Conservation (phyloP, 2,797 vertebrate species). For the Schizothorax lantsangensis region DNA sequence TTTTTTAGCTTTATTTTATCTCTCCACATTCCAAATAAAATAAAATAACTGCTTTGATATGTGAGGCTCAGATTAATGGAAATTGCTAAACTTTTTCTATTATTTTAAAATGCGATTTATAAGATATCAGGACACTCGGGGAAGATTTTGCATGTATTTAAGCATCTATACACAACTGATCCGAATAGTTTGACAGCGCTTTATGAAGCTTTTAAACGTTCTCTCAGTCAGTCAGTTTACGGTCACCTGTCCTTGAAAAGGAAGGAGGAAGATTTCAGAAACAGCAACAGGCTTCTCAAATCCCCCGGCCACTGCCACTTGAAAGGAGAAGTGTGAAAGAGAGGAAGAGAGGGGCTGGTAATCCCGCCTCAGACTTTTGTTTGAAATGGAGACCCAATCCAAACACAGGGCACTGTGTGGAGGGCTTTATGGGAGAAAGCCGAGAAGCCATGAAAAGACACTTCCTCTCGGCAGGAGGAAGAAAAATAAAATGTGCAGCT, state of each 20-base stretch:
- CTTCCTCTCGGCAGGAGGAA: constrained; percentile 86
- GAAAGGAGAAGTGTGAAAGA: constrained; percentile 74
- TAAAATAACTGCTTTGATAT: not conserved
- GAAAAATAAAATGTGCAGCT: constrained; percentile 85
- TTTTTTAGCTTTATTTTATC: no score
- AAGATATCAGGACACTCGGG: not conserved
- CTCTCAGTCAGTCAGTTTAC: not conserved
- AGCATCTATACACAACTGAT: not conserved
- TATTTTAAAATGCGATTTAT: not conserved
- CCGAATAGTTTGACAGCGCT: not conserved
- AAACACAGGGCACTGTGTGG: constrained; percentile 79
- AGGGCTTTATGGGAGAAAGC: constrained; percentile 74
- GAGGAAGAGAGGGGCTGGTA: constrained; percentile 78
- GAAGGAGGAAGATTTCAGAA: constrained; percentile 42
- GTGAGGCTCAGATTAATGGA: not conserved
- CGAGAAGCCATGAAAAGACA: constrained; percentile 83
- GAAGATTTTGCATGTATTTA: not conserved
- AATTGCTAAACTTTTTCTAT: not conserved
- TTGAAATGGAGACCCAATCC: constrained; percentile 82
- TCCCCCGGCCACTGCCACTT: constrained; percentile 72
- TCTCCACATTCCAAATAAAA: not conserved
- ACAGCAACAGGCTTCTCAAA: constrained; percentile 60
- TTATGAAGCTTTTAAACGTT: not conserved
- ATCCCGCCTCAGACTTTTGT: constrained; percentile 81
- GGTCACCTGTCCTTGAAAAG: constrained; percentile 42